Evolutionary conservation across 2,888 invertebrate genomes (phyloP).

Genomic region (Ochlodes sylvanus): DNA sequence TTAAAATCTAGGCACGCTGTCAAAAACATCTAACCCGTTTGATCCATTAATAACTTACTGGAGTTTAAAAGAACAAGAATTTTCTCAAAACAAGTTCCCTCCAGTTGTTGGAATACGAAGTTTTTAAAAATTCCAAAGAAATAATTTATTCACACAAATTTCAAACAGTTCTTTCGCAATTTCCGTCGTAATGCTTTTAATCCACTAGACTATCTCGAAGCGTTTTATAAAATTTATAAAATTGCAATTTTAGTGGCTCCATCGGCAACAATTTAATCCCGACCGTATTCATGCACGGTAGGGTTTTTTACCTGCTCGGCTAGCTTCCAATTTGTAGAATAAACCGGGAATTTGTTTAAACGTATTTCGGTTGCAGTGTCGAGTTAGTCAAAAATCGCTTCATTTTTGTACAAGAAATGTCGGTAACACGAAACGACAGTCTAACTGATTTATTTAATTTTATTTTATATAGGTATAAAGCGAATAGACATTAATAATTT

Average conservation of each 20-base stretch:
- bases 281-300: no score
- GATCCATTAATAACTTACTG: slow-evolving; percentile 28
- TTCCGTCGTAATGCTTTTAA: slow-evolving; percentile 14
- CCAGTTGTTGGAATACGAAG: slow-evolving; percentile 11
- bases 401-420: no score
- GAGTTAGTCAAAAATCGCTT: no score
- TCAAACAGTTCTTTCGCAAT: slow-evolving; percentile 34
- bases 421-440: no score
- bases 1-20: slow-evolving; percentile 3
- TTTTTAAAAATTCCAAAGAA: slow-evolving; percentile 34
- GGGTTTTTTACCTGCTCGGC: no score
- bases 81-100: slow-evolving; percentile 17
- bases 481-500: no score
- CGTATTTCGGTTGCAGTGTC: no score
- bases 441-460: no score
- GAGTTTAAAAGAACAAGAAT: slow-evolving; percentile 23
- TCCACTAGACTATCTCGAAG: slow-evolving; percentile 1
- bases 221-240: not conserved
- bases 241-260: not conserved
- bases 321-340: not conserved
- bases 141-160: slow-evolving; percentile 37
- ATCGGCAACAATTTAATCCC: no score
- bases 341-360: no score
- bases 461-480: no score
- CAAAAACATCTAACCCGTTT: slow-evolving; percentile 24